These are phyloP conservation scores for Montipora foliosa DNA, from an alignment of 64 coral and sea anemone genomes.

Conservation along the genomic window DNA sequence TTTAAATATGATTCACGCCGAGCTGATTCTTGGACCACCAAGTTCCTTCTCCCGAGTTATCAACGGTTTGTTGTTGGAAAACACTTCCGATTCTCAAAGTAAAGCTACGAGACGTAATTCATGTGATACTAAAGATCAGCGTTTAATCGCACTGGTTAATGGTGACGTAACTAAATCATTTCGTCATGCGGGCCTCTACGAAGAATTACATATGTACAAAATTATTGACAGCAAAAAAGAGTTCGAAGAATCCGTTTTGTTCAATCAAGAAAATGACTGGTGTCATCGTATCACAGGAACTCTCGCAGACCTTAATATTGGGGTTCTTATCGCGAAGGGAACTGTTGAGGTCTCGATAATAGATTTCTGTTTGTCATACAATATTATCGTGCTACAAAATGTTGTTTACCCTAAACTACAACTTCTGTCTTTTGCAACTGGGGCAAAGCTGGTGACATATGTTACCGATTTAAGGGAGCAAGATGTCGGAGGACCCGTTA, in stretches of 20 bases:
- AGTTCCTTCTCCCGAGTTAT: slow-evolving; percentile 31
- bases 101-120: not conserved
- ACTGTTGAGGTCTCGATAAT: slow-evolving; percentile 16
- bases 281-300: not conserved
- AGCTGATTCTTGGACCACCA: slow-evolving; percentile 43
- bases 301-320: slow-evolving; percentile 24
- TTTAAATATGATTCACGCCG: slow-evolving; percentile 50
- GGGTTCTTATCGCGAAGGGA: slow-evolving; percentile 45
- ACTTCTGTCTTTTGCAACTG: slow-evolving; percentile 46
- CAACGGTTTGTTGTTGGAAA: slow-evolving; percentile 32
- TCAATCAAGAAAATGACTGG: slow-evolving; percentile 1
- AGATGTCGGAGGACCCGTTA: slow-evolving; percentile 53
- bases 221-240: slow-evolving; percentile 25
- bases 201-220: slow-evolving; percentile 27
- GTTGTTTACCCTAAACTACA: slow-evolving; percentile 20
- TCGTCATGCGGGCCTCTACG: slow-evolving; percentile 36
- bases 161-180: slow-evolving; percentile 58
- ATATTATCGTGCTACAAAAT: slow-evolving; percentile 34
- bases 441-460: slow-evolving; percentile 17
- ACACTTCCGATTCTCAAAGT: not conserved
- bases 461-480: slow-evolving; percentile 41
- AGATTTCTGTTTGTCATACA: slow-evolving; percentile 40
- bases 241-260: not conserved
- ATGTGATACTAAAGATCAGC: no score
- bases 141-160: slow-evolving; percentile 33